Conservation (phyloP, 2,888 invertebrate genomes). For the Acleris literana region DNA sequence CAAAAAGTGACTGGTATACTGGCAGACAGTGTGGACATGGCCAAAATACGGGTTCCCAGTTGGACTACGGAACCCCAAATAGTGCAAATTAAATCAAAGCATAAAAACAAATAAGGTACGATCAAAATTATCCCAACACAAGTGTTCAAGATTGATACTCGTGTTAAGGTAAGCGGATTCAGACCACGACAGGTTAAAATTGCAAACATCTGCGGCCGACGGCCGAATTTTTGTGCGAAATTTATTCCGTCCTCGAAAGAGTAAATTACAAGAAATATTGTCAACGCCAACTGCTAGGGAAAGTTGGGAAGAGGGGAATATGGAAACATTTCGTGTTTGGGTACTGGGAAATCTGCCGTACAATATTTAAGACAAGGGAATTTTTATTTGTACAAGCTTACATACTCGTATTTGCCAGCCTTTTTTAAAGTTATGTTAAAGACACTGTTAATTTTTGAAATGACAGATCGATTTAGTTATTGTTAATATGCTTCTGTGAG, state of each 20-base stretch:
- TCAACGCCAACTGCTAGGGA: conserved; percentile 61
- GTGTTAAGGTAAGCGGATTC: conserved; percentile 23
- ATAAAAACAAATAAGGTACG: not conserved
- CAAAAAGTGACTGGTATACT: too few species aligned
- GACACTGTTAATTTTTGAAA: too few species aligned
- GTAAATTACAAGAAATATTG: conserved; percentile 77
- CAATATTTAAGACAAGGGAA: conserved; percentile 8
- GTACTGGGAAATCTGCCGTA: conserved; percentile 1
- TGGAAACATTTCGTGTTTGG: conserved; percentile 23
- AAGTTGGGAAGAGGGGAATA: conserved; percentile 45
- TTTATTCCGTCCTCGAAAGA: conserved; percentile 74
- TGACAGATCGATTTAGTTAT: too few species aligned
- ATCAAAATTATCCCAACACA: not conserved
- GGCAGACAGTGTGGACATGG: too few species aligned
- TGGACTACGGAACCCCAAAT: too few species aligned
- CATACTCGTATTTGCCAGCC: not conserved
- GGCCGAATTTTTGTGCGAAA: conserved; percentile 56
- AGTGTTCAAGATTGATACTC: conserved; percentile 7
- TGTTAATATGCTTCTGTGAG: too few species aligned
- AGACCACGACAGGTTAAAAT: conserved; percentile 27
- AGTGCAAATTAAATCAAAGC: too few species aligned
- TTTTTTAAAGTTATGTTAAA: too few species aligned
- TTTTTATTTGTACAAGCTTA: not conserved
- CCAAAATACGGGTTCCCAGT: too few species aligned
- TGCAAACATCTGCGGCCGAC: conserved; percentile 63